Evolutionary conservation across 2,888 invertebrate species (phyloP).

Genomic region (Netelia fuscicornis): DNA sequence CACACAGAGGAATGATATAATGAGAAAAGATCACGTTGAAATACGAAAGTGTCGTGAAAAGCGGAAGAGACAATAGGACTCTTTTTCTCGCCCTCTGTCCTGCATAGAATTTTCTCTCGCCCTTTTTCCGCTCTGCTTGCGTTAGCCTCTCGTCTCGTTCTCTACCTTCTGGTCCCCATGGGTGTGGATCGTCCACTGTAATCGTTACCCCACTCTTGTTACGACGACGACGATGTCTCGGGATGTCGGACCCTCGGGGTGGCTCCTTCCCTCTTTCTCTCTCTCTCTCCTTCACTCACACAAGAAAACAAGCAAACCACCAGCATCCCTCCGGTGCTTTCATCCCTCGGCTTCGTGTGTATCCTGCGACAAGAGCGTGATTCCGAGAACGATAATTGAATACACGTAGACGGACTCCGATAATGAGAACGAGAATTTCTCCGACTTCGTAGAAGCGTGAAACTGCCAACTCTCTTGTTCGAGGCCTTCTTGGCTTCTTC

Average conservation of each 20-base stretch:
- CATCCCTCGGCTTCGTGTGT: neutral
- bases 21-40: constrained; percentile 41
- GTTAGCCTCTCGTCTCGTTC: neutral
- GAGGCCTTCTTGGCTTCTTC: neutral
- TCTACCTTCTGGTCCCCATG: constrained; percentile 8
- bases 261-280: constrained; percentile 1
- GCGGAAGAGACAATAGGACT: constrained; percentile 58
- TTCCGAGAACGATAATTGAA: constrained; percentile 61
- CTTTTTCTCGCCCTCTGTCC: constrained; percentile 7
- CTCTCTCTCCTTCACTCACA: neutral
- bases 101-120: constrained; percentile 60
- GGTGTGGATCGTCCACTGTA: constrained; percentile 39
- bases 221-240: constrained; percentile 30
- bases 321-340: neutral
- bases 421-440: constrained; percentile 46
- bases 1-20: constrained; percentile 1
- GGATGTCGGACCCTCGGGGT: constrained; percentile 35
- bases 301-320: constrained; percentile 32
- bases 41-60: constrained; percentile 40
- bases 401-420: constrained; percentile 41
- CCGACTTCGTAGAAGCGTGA: neutral
- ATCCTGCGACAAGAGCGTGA: constrained; percentile 1
- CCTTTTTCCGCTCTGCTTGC: constrained; percentile 26
- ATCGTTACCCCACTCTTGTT: constrained; percentile 47
- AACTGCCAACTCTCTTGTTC: neutral